phyloP scores from a whole-genome alignment of 1,140 invertebrate species.

The Dendrolimus kikuchii region DNA sequence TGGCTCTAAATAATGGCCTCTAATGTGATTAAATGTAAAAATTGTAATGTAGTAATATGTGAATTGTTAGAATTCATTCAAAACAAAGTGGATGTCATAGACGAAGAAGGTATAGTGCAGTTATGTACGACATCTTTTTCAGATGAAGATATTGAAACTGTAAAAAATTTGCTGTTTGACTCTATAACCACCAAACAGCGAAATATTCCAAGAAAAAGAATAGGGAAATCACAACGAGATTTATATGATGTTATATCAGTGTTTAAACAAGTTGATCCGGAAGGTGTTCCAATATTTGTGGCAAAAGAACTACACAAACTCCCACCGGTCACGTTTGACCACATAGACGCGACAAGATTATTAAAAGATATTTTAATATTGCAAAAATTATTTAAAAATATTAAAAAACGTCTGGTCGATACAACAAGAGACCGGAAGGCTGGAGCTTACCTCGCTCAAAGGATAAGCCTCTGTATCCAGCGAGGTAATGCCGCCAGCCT shows the following conservation, averaged over 20 bases:
- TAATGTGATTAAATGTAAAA: constrained; percentile 4
- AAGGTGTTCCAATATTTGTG: constrained; percentile 9
- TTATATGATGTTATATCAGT: constrained; percentile 8
- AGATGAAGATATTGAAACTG: constrained; percentile 3
- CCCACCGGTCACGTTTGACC: constrained; percentile 11
- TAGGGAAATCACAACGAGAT: constrained; percentile 7
- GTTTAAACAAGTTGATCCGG: constrained; percentile 5
- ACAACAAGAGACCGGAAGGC: too few species aligned
- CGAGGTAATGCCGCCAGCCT: too few species aligned
- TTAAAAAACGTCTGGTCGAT: constrained; percentile 4
- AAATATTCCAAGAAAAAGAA: constrained; percentile 7
- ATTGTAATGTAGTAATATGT: constrained; percentile 12
- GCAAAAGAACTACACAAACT: constrained; percentile 7
- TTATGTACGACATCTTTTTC: constrained; percentile 5
- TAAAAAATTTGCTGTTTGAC: constrained; percentile 9
- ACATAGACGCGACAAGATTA: constrained; percentile 12
- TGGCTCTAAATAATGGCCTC: too few species aligned
- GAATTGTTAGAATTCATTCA: constrained; percentile 10
- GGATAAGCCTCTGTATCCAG: too few species aligned
- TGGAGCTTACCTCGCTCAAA: too few species aligned
- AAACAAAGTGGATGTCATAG: constrained; percentile 10
- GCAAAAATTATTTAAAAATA: constrained; percentile 1
- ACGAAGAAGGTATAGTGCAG: constrained; percentile 7
- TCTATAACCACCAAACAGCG: constrained; percentile 5
- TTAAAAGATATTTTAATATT: constrained; percentile 10